Evolutionary conservation across 1,140 invertebrate species (phyloP).

Genomic region (Lasioglossum baleicum): DNA sequence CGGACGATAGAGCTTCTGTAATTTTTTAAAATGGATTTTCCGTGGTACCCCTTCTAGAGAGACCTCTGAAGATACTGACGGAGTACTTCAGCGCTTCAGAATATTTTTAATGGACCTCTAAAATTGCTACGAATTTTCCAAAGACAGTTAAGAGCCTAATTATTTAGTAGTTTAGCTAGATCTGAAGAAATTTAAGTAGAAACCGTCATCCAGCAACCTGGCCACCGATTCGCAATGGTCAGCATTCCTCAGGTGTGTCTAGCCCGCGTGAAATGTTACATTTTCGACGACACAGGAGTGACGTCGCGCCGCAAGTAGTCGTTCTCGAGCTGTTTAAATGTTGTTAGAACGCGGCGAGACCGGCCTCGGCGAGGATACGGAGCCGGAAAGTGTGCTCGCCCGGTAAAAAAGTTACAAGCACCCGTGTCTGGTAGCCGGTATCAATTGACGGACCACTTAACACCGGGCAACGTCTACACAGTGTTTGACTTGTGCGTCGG

Average conservation of each 20-base stretch:
- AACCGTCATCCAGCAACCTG: not conserved
- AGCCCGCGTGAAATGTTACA: too few relatives aligned
- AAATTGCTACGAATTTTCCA: too few relatives aligned
- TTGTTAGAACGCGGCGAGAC: not conserved
- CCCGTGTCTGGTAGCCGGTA: slow-evolving; percentile 48
- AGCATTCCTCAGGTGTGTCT: too few relatives aligned
- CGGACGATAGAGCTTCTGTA: too few relatives aligned
- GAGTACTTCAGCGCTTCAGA: too few relatives aligned
- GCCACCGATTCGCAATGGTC: not conserved
- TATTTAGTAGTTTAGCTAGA: too few relatives aligned
- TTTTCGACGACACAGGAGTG: not conserved
- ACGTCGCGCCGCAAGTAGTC: not conserved
- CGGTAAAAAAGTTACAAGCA: slow-evolving; percentile 40
- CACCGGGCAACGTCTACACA: slow-evolving; percentile 55
- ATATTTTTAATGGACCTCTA: too few relatives aligned
- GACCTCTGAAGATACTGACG: too few relatives aligned
- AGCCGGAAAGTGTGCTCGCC: not conserved
- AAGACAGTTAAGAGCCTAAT: too few relatives aligned
- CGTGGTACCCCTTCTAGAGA: too few relatives aligned
- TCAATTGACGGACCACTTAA: slow-evolving; percentile 68
- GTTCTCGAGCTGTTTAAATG: not conserved
- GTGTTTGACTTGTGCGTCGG: slow-evolving; percentile 56
- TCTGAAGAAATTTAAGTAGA: too few relatives aligned
- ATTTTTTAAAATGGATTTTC: too few relatives aligned
- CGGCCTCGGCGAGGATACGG: not conserved